Conservation (phyloP, 2,888 invertebrate species). For the Torymus texanus region DNA sequence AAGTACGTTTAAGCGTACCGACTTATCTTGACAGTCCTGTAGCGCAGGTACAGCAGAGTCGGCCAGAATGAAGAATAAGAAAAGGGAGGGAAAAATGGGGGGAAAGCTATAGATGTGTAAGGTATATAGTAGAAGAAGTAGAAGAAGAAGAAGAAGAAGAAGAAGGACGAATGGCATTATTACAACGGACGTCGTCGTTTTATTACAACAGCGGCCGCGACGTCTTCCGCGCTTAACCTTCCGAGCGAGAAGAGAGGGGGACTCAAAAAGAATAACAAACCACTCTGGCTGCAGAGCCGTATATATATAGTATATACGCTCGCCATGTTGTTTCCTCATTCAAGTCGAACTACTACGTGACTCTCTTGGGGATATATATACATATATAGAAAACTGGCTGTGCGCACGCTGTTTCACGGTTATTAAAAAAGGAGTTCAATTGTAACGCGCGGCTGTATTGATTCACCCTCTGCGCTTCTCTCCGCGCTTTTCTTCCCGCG, state of each 20-base stretch:
- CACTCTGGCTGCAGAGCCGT: neutral
- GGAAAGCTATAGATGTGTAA: neutral
- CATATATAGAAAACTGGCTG: neutral
- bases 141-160: slow-evolving; percentile 8
- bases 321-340: slow-evolving; percentile 45
- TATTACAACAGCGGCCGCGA: slow-evolving; percentile 38
- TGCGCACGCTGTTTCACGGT: slow-evolving; percentile 14
- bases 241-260: slow-evolving; percentile 8
- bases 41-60: neutral
- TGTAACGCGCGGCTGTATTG: slow-evolving; percentile 35
- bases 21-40: slow-evolving; percentile 46
- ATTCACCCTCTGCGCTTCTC: slow-evolving; percentile 14
- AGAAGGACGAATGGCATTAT: slow-evolving; percentile 46
- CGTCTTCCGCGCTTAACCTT: slow-evolving; percentile 28
- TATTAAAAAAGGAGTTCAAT: slow-evolving; percentile 50
- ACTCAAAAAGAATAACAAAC: slow-evolving; percentile 55
- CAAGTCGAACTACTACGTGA: slow-evolving; percentile 51
- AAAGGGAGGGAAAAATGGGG: slow-evolving; percentile 25
- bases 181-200: slow-evolving; percentile 49
- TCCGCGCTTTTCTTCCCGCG: neutral
- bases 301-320: neutral
- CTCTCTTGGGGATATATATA: neutral
- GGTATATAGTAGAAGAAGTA: slow-evolving; percentile 9
- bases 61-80: slow-evolving; percentile 46
- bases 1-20: slow-evolving; percentile 37